These are phyloP conservation scores for Coilia nasus DNA, from an alignment of 2,797 vertebrate genomes.

Conservation along the genomic window DNA sequence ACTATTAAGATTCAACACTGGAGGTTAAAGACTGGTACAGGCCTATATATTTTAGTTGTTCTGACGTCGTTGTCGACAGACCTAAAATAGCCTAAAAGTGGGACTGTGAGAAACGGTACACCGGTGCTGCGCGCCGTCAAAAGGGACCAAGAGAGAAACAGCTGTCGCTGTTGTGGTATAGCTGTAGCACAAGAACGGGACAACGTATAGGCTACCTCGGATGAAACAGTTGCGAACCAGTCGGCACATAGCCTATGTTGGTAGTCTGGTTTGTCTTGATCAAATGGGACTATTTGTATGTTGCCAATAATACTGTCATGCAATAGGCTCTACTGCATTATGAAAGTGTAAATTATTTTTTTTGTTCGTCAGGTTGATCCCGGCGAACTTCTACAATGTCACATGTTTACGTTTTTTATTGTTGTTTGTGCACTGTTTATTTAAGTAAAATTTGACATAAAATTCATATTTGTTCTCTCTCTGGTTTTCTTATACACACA, in stretches of 20 bases:
- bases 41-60: conserved; percentile 38
- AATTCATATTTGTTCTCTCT: neutral
- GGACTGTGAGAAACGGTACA: conserved; percentile 71
- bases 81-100: conserved; percentile 39
- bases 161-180: neutral
- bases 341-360: conserved; percentile 80
- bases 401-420: conserved; percentile 78
- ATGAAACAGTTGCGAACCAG: conserved; percentile 14
- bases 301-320: conserved; percentile 64
- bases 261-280: conserved; percentile 57
- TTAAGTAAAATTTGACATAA: conserved; percentile 78
- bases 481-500: neutral
- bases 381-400: conserved; percentile 66
- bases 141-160: conserved; percentile 52
- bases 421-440: conserved; percentile 76
- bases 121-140: conserved; percentile 71
- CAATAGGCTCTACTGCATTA: conserved; percentile 68
- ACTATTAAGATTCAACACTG: conserved; percentile 73
- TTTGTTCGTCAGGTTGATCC: conserved; percentile 77
- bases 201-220: conserved; percentile 21
- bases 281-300: conserved; percentile 66
- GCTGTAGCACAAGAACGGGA: conserved; percentile 47
- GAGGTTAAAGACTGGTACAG: conserved; percentile 56
- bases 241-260: conserved; percentile 26
- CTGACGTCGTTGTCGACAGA: conserved; percentile 46